phyloP scores from a whole-genome alignment of 2,113 vertebrate genomes.

The Tapirus terrestris region DNA sequence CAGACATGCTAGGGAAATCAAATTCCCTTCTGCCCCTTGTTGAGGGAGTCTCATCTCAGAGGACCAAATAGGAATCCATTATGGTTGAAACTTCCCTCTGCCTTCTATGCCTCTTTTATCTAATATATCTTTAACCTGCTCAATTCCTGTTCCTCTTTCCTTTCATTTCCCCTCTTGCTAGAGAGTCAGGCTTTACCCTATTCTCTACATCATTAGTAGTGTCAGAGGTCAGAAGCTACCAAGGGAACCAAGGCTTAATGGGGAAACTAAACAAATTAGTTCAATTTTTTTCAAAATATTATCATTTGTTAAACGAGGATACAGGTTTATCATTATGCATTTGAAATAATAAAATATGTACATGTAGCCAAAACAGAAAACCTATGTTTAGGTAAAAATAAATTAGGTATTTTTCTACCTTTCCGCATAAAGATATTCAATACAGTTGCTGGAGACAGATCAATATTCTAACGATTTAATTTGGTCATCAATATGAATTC shows the following conservation, averaged over 20 bases:
- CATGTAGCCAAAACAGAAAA: background rate
- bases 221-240: background rate
- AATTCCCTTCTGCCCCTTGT: background rate
- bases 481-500: background rate
- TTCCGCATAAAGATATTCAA: constrained; percentile 9
- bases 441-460: background rate
- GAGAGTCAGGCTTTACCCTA: background rate
- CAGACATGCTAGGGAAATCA: background rate
- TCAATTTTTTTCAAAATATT: background rate
- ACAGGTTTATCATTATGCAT: background rate
- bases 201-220: background rate
- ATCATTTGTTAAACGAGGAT: background rate
- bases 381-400: background rate
- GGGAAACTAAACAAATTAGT: background rate
- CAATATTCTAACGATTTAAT: background rate
- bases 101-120: background rate
- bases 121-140: background rate
- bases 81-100: background rate
- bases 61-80: background rate
- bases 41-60: background rate
- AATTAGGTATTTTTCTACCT: background rate
- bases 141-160: background rate
- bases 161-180: background rate
- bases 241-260: background rate
- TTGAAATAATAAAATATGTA: background rate